Evolutionary conservation across 1,140 invertebrate species (phyloP).

Genomic region (Atta texana): DNA sequence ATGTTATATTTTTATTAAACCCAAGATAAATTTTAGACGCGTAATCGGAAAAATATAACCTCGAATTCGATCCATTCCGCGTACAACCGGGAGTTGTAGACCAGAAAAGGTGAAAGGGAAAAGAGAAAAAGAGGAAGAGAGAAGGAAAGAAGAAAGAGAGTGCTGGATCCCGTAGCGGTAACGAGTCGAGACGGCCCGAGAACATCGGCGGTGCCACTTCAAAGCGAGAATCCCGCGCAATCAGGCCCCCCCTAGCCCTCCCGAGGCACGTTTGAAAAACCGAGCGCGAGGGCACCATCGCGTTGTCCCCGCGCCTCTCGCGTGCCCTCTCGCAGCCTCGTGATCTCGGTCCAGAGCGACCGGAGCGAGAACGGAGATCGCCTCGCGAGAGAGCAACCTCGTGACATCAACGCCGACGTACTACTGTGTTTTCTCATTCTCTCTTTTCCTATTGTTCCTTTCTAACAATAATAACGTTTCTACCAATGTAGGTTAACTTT

Average conservation of each 20-base stretch:
- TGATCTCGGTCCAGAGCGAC: constrained; percentile 44
- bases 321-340: constrained; percentile 49
- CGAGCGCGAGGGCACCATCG: constrained; percentile 72
- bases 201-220: constrained; percentile 85
- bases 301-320: constrained; percentile 28
- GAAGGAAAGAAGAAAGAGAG: constrained; percentile 58
- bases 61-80: constrained; percentile 7
- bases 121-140: background rate
- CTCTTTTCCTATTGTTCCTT: background rate
- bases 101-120: constrained; percentile 54
- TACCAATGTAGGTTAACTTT: too few species aligned
- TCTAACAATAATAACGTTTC: background rate
- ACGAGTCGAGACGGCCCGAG: constrained; percentile 83
- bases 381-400: constrained; percentile 21
- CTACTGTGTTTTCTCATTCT: background rate
- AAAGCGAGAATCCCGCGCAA: constrained; percentile 86
- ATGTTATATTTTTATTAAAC: background rate
- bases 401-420: constrained; percentile 4
- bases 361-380: constrained; percentile 41
- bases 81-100: constrained; percentile 32
- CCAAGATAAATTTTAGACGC: background rate
- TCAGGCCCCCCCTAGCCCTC: constrained; percentile 79
- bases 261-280: constrained; percentile 79
- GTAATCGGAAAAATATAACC: background rate
- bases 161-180: constrained; percentile 80